phyloP scores from a whole-genome alignment of 1,140 invertebrate genomes.

The Conopomorpha cramerella region DNA sequence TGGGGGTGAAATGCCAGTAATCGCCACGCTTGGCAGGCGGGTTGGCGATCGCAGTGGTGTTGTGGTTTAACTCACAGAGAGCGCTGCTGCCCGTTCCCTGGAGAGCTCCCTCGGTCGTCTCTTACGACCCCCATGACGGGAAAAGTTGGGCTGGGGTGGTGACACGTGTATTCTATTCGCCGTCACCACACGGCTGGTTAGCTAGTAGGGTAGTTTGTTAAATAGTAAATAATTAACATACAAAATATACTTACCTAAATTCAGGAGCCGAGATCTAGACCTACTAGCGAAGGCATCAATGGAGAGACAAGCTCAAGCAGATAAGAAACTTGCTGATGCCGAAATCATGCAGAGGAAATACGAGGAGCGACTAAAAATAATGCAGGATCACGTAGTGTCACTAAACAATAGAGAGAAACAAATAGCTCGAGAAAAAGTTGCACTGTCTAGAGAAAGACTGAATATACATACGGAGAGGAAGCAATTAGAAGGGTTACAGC shows the following conservation, averaged over 20 bases:
- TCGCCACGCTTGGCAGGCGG: too few relatives aligned
- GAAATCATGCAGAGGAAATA: constrained; percentile 44
- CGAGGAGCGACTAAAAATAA: constrained; percentile 44
- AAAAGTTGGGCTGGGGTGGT: too few relatives aligned
- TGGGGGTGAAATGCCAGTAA: too few relatives aligned
- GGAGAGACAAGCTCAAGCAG: constrained; percentile 46
- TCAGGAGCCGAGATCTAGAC: constrained; percentile 47
- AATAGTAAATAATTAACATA: too few relatives aligned
- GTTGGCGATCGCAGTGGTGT: too few relatives aligned
- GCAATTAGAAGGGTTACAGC: constrained; percentile 31
- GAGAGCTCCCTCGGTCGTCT: too few relatives aligned
- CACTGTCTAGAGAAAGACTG: constrained; percentile 45
- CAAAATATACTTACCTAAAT: background rate
- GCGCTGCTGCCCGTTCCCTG: too few relatives aligned
- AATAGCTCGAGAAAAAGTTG: constrained; percentile 54
- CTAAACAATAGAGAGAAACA: constrained; percentile 50
- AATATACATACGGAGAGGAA: constrained; percentile 47
- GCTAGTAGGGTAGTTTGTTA: too few relatives aligned
- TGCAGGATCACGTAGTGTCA: constrained; percentile 52
- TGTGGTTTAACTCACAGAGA: too few relatives aligned
- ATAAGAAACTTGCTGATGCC: constrained; percentile 47
- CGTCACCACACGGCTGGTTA: too few relatives aligned
- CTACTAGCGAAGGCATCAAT: constrained; percentile 42
- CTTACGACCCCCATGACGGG: too few relatives aligned
- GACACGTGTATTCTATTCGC: too few relatives aligned